Base-by-base conservation (phyloP, 2,113 vertebrate genomes). In the Pyrgilauda ruficollis region DNA sequence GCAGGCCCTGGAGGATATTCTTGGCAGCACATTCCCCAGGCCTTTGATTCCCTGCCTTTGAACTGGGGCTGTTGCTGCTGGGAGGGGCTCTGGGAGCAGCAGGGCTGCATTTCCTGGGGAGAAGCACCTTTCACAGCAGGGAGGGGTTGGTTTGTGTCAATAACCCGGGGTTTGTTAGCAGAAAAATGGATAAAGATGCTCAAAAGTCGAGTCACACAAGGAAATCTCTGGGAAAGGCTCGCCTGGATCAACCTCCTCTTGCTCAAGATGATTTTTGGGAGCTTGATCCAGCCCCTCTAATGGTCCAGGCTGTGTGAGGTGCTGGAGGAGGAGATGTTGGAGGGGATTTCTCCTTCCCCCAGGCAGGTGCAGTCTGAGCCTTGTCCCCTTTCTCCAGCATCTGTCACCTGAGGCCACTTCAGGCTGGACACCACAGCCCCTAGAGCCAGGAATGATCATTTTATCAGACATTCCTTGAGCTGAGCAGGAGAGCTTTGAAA, bases 371-470 rank as follows among this genome's bases (percentile, higher is more conserved):
- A 16, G 9, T 21, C 49, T n/a, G 64, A 64, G 58, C 69, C 5
- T 52, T 59, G 64, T 37, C 28, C n/a, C 30, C 33, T 37, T 3
- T 39, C 47, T 46, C 10, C 49, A 37, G 37, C n/a, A 11, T 41
- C 7, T 2, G 1, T 69, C 39, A 7, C 41, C 22, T 53, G 37
- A 0, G 0, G 13, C 49, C n/a, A 2, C 35, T 33, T 73, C n/a
- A 35, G 59, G 56, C 52, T 27, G 16, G 41, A 4, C 16, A 11
- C 33, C 10, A 1, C 18, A 69, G 69, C 61, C 77, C 47, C 33
- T 1, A 63, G 66, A 92, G 44, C 9, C 58, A 76, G 68, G 28
- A 80, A 9, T 11, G 1, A 2, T 11, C 11, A 18, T 61, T 75
- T 37, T 6, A 28, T 11, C 9, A 13, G 9, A 0, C 28, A 2